Evolutionary conservation across 2,888 invertebrate species (phyloP), one percentile per base, ranked within the genome.

Genomic region (Cerastoderma edule): DNA sequence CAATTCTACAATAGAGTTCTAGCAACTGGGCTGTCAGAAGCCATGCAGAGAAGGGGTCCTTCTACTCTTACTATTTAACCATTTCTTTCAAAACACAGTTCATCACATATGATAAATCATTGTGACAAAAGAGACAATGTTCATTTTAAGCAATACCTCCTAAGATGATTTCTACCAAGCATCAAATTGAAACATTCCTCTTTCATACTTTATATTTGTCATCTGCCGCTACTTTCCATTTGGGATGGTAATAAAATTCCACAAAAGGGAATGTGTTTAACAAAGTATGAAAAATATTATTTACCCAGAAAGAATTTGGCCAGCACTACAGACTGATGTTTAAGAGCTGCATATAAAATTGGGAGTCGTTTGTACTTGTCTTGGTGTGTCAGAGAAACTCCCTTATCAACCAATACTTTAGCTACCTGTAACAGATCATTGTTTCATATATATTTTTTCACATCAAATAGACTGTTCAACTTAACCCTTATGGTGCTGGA

Each of bases 341-440:
- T 89, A 10, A 93, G 85, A 28, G 92, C 92, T 63, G 93, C 93
- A 85, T 93, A 93, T 54, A 92, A 91, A 2, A 94, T 82, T 2
- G 93, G 91, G 27, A 91, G 91, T 69, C 92, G 89, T 4, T 92
- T 91, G 80, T 90, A 88, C 30, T 88, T 89, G 87, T 94, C 93
- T 46, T 81, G 75, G 10, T 83, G 85, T 54, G 80, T 87, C 19
- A 92, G 74, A 32, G 92, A 89, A 0, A 93, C 89, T 16, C 92
- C 92, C 56, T 90, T 90, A 44, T 90, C 89, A 1, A 92, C 75
- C 67, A 94, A 85, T 30, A 85, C 86, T 54, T 91, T 86, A 30
- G 92, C 92, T 75, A 93, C 90, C 92, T 92, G 81, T 10, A 83
- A 65, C 13, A 19, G 30, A 65, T 35, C 24, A 27, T 8, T 56